Conservation (phyloP, 2,888 invertebrate genomes). For the Laspeyria flexula region DNA sequence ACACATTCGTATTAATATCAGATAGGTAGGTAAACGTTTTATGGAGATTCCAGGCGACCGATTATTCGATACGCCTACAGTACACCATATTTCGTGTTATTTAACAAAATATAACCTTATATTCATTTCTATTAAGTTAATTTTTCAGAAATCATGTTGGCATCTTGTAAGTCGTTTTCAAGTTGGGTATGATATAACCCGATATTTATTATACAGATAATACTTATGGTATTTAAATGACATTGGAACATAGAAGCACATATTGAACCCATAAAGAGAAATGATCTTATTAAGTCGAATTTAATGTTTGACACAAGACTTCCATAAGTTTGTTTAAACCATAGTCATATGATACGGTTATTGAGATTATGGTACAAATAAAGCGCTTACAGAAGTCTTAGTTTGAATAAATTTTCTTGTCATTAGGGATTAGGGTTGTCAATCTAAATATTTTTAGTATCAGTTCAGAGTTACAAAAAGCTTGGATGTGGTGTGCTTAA, state of each 20-base stretch:
- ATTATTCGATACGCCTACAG: conserved; percentile 7
- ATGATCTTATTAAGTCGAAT: conserved; percentile 26
- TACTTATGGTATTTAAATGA: conserved; percentile 16
- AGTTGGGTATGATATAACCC: no score
- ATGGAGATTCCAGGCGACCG: neutral
- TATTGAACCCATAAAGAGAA: conserved; percentile 30
- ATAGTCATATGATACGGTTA: neutral
- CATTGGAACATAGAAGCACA: conserved; percentile 28
- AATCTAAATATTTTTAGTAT: no score
- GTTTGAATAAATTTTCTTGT: neutral
- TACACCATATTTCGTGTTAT: no score
- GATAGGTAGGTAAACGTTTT: neutral
- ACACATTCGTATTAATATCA: conserved; percentile 5
- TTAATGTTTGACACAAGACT: conserved; percentile 16
- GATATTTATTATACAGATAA: conserved; percentile 21
- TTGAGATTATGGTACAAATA: neutral
- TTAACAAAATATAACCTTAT: no score
- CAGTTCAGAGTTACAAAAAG: neutral
- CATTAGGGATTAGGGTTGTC: neutral
- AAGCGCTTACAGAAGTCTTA: neutral
- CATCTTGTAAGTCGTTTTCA: no score
- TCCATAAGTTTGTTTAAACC: conserved; percentile 23
- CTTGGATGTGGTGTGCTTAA: no score
- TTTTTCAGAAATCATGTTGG: no score
- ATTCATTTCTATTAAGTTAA: no score